Evolutionary conservation across 2,888 invertebrate species (phyloP).

Genomic region (Lutraria lutraria): DNA sequence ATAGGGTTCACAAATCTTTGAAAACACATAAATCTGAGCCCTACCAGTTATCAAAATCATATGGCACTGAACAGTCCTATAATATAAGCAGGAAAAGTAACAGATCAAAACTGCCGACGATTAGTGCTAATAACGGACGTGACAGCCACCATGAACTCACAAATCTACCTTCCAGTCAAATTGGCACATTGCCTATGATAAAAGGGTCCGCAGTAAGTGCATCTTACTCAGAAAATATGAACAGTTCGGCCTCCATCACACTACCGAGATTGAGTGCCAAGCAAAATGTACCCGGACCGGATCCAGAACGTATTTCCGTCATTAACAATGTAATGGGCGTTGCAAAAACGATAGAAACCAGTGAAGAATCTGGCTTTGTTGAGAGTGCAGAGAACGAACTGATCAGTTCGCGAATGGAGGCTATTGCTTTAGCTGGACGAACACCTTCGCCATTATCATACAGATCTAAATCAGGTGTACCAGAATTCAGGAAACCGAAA

Average conservation of each 20-base stretch:
- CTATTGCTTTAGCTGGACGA: slow-evolving; percentile 33
- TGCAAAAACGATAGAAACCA: slow-evolving; percentile 39
- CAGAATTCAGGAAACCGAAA: slow-evolving; percentile 36
- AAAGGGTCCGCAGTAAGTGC: not conserved
- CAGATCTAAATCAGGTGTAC: slow-evolving; percentile 14
- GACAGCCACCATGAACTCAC: not conserved
- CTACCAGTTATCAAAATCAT: slow-evolving; percentile 23
- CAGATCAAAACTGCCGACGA: not conserved
- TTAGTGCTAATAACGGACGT: not conserved
- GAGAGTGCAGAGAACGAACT: slow-evolving; percentile 40
- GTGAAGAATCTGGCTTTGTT: slow-evolving; percentile 40
- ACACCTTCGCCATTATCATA: slow-evolving; percentile 37
- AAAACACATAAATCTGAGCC: slow-evolving; percentile 38
- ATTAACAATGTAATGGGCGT: slow-evolving; percentile 52
- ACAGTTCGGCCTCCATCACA: slow-evolving; percentile 7
- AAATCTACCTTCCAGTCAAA: not conserved
- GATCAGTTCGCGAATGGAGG: slow-evolving; percentile 36
- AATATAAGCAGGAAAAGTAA: slow-evolving; percentile 27
- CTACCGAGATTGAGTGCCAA: not conserved
- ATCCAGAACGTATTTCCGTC: slow-evolving; percentile 44
- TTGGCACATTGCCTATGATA: not conserved
- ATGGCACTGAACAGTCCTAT: slow-evolving; percentile 58
- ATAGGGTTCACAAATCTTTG: slow-evolving; percentile 41
- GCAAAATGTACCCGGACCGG: slow-evolving; percentile 26
- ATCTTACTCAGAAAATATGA: not conserved